phyloP scores from a whole-genome alignment of 2,888 invertebrate genomes.

The Diloba caeruleocephala region DNA sequence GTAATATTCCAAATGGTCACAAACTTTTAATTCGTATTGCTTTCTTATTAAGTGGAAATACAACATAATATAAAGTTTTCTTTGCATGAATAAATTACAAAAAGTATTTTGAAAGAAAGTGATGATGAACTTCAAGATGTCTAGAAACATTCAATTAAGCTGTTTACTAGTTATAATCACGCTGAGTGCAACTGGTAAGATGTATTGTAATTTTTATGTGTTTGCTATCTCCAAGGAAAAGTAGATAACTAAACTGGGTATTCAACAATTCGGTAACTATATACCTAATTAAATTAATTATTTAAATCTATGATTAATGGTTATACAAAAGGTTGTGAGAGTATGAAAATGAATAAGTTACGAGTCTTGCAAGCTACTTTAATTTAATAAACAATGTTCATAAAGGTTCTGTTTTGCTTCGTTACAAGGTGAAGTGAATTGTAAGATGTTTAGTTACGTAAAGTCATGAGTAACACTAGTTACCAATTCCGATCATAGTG shows the following conservation, averaged over 20 bases:
- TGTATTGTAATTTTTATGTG: background rate
- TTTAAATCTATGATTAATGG: no score
- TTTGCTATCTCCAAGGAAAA: no score
- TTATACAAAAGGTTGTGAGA: slow-evolving; percentile 10
- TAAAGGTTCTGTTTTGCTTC: slow-evolving; percentile 41
- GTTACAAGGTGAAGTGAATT: slow-evolving; percentile 45
- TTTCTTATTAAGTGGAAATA: slow-evolving; percentile 23
- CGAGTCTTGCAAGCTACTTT: slow-evolving; percentile 41
- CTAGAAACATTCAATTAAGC: slow-evolving; percentile 63
- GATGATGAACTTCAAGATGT: slow-evolving; percentile 61
- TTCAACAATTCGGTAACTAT: no score
- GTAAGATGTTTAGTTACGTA: slow-evolving; percentile 14
- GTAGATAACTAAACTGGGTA: no score
- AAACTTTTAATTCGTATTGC: background rate
- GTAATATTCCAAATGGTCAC: slow-evolving; percentile 18
- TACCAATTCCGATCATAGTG: no score
- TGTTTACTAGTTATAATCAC: slow-evolving; percentile 64
- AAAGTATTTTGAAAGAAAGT: slow-evolving; percentile 27
- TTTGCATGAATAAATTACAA: slow-evolving; percentile 2
- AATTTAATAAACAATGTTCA: slow-evolving; percentile 23
- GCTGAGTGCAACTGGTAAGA: slow-evolving; percentile 72
- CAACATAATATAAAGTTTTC: slow-evolving; percentile 16
- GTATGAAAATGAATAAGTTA: slow-evolving; percentile 20
- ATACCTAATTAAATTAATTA: background rate
- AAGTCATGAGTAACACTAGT: background rate